Base-by-base conservation (phyloP, 2,113 vertebrate genomes). In the Machaerirhynchus nigripectus region DNA sequence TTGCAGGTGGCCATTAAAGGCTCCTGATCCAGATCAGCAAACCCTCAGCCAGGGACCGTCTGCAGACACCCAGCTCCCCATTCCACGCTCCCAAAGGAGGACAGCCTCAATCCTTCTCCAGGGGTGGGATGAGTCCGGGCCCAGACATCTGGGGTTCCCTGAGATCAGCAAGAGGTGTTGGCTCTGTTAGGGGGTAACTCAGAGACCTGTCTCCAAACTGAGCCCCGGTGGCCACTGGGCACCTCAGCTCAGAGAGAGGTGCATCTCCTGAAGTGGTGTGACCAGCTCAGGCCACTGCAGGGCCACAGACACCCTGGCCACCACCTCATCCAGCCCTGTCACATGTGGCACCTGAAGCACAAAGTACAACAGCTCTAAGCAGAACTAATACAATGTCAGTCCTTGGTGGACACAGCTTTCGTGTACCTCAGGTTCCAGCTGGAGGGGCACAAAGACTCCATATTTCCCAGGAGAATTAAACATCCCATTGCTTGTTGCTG, bases 11-110 rank as follows among this genome's bases (percentile, higher is more conserved):
- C 76, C 80, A 68, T 88, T 89, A 80, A 49, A 8, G 31, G 60
- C 80, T 95, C 60, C 95, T 84, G 91, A 84, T 92, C 52, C 44
- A 1, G 37, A 93, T 90, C 87, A 89, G 73, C 80, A 78, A 21
- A 67, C 21, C 50, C 46, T 46, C 23, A 63, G 56, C n/a, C 61
- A 49, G 31, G 39, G 40, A 82, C 52, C 8, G 35, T 89, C 80
- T 91, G 80, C 76, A 89, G 77, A 77, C 55, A 86, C 10, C n/a
- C 53, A 84, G 47, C 59, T 92, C 55, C 49, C 52, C 33, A 71
- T 39, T 61, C 68, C 46, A 4, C 31, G 55, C 67, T 81, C 76
- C 31, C 55, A 35, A 60, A 59, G 6, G 55, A 74, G 76, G 81
- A 55, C 17, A 55, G 15, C 28, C 39, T 35, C 35, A 67, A 2